A percentile compares a stretch with the other conserved stretches of the same genome.
Conservation (phyloP, 1,140 invertebrate genomes). For the Stratiolaelaps scimitus region DNA sequence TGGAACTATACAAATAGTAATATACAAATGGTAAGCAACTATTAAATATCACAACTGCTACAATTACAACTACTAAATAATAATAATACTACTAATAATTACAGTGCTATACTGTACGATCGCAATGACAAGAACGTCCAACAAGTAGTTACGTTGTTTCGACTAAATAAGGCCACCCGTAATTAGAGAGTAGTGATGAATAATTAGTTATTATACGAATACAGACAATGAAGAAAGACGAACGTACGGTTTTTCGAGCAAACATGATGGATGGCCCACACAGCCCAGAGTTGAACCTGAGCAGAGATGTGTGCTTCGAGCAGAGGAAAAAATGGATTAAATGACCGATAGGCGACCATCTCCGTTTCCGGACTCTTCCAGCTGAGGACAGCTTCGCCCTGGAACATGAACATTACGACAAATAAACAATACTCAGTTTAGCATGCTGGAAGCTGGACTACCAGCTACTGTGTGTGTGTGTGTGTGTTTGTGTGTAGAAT, state of each 20-base stretch:
- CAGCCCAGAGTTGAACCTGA: slow-evolving; percentile 63
- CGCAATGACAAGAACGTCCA: too few species aligned
- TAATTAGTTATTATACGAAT: background rate
- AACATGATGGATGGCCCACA: slow-evolving; percentile 71
- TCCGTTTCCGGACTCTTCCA: slow-evolving; percentile 61
- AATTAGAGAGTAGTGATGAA: background rate
- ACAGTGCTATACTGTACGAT: too few species aligned
- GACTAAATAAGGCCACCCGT: background rate
- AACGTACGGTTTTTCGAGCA: slow-evolving; percentile 60
- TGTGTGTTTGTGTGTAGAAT: slow-evolving; percentile 29
- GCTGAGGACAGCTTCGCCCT: slow-evolving; percentile 50
- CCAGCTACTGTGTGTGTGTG: too few species aligned
- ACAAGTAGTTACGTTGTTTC: slow-evolving; percentile 1
- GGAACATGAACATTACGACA: slow-evolving; percentile 34
- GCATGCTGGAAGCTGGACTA: too few species aligned
- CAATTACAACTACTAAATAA: too few species aligned
- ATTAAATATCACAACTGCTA: too few species aligned
- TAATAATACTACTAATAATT: too few species aligned
- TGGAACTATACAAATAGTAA: too few species aligned
- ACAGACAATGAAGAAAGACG: background rate
- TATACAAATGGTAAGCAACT: too few species aligned
- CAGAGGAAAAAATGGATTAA: slow-evolving; percentile 61
- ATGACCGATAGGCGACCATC: slow-evolving; percentile 72
- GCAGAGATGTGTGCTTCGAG: slow-evolving; percentile 48
- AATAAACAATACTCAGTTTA: background rate